phyloP scores from a whole-genome alignment of 2,113 vertebrate species.

The Todiramphus chloris region DNA sequence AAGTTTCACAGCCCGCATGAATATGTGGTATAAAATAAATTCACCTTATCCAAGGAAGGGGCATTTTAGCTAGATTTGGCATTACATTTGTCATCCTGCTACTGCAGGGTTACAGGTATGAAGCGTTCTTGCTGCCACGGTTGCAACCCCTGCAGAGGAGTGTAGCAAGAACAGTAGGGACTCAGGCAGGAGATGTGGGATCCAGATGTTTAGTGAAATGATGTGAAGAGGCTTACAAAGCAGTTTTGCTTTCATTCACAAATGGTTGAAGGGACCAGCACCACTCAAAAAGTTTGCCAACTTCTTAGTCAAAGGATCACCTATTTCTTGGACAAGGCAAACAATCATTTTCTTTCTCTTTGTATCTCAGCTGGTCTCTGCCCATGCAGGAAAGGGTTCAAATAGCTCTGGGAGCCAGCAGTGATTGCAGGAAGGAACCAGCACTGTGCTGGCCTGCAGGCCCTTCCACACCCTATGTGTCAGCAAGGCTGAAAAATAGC shows the following conservation, averaged over 20 bases:
- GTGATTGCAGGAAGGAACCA: background rate
- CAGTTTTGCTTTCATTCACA: background rate
- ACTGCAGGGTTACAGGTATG: background rate
- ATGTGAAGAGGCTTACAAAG: background rate
- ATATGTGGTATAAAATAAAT: background rate
- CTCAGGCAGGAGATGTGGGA: background rate
- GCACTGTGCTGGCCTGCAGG: too few species aligned
- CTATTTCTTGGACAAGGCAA: background rate
- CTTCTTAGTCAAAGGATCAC: background rate
- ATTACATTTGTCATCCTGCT: background rate
- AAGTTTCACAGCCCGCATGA: background rate
- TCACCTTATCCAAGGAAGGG: background rate
- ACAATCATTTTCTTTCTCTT: background rate
- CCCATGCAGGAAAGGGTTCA: background rate
- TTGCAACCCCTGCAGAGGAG: background rate
- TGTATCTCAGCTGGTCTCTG: background rate
- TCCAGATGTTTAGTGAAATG: background rate
- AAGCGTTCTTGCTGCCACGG: background rate
- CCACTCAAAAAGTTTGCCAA: background rate
- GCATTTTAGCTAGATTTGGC: background rate
- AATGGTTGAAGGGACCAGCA: background rate
- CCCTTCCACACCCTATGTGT: fast-evolving
- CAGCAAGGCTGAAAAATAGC: background rate
- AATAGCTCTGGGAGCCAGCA: background rate
- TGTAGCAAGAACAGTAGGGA: background rate